Conservation (phyloP, 1,140 invertebrate genomes). For the Euwallacea similis region DNA sequence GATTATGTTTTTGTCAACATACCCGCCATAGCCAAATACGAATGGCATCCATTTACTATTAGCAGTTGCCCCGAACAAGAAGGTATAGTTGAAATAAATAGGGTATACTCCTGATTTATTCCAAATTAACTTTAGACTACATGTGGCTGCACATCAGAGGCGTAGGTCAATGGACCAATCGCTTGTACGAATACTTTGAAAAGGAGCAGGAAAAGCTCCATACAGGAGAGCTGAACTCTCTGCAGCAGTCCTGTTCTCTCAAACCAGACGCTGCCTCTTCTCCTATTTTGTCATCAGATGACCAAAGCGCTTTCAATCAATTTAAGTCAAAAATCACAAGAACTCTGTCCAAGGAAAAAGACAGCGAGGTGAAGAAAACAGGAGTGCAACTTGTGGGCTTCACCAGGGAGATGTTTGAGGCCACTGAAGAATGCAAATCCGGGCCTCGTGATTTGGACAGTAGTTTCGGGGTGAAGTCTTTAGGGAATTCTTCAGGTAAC, state of each 20-base stretch:
- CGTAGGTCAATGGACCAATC: constrained; percentile 93
- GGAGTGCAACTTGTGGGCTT: constrained; percentile 56
- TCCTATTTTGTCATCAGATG: constrained; percentile 23
- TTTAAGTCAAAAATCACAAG: constrained; percentile 59
- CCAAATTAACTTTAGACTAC: constrained; percentile 63
- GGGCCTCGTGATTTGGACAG: constrained; percentile 24
- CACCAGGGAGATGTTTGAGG: constrained; percentile 62
- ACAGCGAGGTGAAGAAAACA: constrained; percentile 52
- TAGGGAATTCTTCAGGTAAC: constrained; percentile 43
- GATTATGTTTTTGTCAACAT: constrained; percentile 96
- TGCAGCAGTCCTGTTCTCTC: constrained; percentile 29
- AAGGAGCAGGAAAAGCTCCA: constrained; percentile 74
- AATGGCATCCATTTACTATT: constrained; percentile 98
- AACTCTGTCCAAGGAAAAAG: constrained; percentile 55
- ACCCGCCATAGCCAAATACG: constrained; percentile 87
- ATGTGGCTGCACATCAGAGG: constrained; percentile 93
- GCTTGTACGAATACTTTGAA: constrained; percentile 86
- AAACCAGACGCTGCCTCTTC: constrained; percentile 16
- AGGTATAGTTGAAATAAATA: constrained; percentile 59
- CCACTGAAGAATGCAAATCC: constrained; percentile 50
- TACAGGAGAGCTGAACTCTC: constrained; percentile 58
- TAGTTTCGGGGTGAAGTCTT: constrained; percentile 38
- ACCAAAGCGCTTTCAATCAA: constrained; percentile 54
- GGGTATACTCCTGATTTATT: too few species aligned
- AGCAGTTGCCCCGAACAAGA: constrained; percentile 93